Percentiles rank a stretch among this genome's conserved stretches.
phyloP scores from a whole-genome alignment of 1,140 invertebrate species.

The Lordiphosa collinella region DNA sequence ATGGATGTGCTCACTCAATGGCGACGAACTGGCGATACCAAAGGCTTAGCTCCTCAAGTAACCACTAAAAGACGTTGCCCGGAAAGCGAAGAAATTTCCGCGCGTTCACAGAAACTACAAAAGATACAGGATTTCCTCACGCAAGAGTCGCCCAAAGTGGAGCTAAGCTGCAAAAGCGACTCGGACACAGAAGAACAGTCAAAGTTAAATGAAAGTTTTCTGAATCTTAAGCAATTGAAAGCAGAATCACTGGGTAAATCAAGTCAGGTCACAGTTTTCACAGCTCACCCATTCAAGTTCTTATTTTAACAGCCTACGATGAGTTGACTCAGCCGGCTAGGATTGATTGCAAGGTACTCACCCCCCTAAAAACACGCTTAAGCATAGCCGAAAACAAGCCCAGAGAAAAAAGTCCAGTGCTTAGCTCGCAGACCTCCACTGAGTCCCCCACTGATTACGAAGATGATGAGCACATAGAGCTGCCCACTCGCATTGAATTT shows the following conservation, averaged over 20 bases:
- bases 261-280: too few species aligned
- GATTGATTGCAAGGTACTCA: slow-evolving; percentile 48
- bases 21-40: slow-evolving; percentile 67
- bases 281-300: too few species aligned
- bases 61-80: slow-evolving; percentile 47
- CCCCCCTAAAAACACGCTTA: slow-evolving; percentile 27
- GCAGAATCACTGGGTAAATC: slow-evolving; percentile 44
- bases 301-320: slow-evolving; percentile 40
- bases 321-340: slow-evolving; percentile 22
- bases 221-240: slow-evolving; percentile 41
- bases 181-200: slow-evolving; percentile 1
- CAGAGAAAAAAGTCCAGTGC: too few species aligned
- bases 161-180: slow-evolving; percentile 20
- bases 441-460: slow-evolving; percentile 18
- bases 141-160: slow-evolving; percentile 31
- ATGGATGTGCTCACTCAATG: slow-evolving; percentile 68
- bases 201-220: slow-evolving; percentile 28
- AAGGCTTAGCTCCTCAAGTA: slow-evolving; percentile 30
- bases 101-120: slow-evolving; percentile 57
- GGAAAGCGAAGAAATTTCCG: slow-evolving; percentile 46
- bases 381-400: slow-evolving; percentile 21
- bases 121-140: slow-evolving; percentile 70
- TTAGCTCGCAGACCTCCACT: slow-evolving; percentile 6
- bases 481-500: slow-evolving; percentile 49
- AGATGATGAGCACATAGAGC: slow-evolving; percentile 22